Evolutionary conservation across 2,113 vertebrate genomes (phyloP).

Genomic region (Apus apus): DNA sequence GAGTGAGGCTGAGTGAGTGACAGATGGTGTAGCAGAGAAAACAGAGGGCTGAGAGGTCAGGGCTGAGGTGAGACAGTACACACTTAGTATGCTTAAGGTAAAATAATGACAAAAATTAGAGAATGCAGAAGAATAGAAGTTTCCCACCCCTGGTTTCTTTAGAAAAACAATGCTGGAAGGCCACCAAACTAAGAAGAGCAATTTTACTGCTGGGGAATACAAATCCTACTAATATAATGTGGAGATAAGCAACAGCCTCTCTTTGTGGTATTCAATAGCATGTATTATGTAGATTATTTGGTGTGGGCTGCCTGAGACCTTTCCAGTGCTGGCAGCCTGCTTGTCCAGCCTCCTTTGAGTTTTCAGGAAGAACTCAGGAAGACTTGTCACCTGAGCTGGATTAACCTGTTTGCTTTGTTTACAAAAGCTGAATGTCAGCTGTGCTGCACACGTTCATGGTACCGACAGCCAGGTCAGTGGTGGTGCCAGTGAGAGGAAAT

Average conservation of each 20-base stretch:
- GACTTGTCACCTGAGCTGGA: neutral
- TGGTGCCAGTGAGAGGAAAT: neutral
- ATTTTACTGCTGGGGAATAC: neutral
- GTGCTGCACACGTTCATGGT: rapidly evolving
- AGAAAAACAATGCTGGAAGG: neutral
- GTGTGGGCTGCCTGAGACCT: neutral
- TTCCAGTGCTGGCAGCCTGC: neutral
- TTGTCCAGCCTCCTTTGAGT: neutral
- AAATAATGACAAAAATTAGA: neutral
- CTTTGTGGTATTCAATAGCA: neutral
- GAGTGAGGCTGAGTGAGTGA: conserved; percentile 28
- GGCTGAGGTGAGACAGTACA: neutral
- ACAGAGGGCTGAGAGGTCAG: conserved; percentile 31
- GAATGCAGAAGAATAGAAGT: neutral
- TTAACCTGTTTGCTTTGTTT: neutral
- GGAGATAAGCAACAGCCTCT: neutral
- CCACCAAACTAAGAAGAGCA: neutral
- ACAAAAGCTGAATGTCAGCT: neutral
- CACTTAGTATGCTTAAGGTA: neutral
- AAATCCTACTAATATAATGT: neutral
- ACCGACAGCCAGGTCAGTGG: neutral
- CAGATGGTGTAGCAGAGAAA: conserved; percentile 44
- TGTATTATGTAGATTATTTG: neutral
- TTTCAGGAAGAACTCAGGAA: neutral
- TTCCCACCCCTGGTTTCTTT: neutral